Base-by-base conservation (phyloP, 37 sponge, comb jelly and placozoan species). In the Bolinopsis microptera region DNA sequence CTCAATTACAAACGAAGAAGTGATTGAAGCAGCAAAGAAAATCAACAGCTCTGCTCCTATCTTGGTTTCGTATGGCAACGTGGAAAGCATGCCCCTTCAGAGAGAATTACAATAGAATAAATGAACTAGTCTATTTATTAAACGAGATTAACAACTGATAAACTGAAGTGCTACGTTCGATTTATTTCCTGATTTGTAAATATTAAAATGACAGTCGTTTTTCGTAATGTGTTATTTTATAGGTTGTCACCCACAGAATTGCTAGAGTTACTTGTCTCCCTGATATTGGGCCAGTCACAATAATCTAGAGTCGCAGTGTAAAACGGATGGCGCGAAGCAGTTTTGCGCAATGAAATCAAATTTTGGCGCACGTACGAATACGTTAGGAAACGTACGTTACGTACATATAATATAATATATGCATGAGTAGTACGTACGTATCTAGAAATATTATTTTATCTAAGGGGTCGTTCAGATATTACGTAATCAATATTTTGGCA, bases 31-130 rank as follows among this genome's bases (percentile, higher is more conserved):
- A 38, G 90, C 90, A 13, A 86, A 86, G 30, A 86, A 40, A 25
- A 41, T 86, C 0, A 41, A 39, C 48, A 39, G 28, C 41, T 86
- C 90, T 23, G 2, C 41, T 13, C 90, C 90, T 3, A 38, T 86
- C 90, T 48, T 86, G 3, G 90, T 86, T 3, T 41, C 90, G 61
- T 86, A 86, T 41, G 90, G 90, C 3, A 41, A 39, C 61, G 90
- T 22, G 25, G 90, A 86, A 40, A n/a, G 39, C 31, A 86, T 86
- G 90, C 90, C 90, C 41, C 90, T 86, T 8, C 90, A 86, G 61
- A 38, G 90, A 86, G 90, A 86, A 34, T 48, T 86, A 13, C 61
- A 48, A 48, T 48, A 48, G 61, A 48, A 48, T 48, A 13, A 18
- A 13, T 48, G 61, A 13, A 13, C 61, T 5, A 5, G 13, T 18